Conservation (phyloP, 2,888 invertebrate species). For the Eupithecia exiguata region DNA sequence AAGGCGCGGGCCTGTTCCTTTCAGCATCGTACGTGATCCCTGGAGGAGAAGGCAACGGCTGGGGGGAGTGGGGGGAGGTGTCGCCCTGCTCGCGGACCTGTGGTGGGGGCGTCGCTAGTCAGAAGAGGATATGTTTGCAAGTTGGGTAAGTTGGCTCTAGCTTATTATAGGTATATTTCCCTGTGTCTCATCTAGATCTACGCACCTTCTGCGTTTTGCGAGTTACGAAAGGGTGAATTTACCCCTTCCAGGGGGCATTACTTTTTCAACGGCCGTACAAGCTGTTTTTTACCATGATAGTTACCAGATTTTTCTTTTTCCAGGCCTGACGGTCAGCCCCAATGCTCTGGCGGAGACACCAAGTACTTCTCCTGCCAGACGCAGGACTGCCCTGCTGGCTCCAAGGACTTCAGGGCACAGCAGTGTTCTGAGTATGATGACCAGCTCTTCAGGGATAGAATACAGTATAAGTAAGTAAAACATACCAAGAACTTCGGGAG, state of each 20-base stretch:
- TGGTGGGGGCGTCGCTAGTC: conserved; percentile 95
- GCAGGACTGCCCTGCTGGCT: conserved; percentile 92
- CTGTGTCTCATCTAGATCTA: neutral
- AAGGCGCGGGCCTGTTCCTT: conserved; percentile 89
- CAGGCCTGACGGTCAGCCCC: conserved; percentile 85
- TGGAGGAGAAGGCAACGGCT: conserved; percentile 86
- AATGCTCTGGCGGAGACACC: conserved; percentile 90
- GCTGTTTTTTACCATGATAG: no score
- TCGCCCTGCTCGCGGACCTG: conserved; percentile 95
- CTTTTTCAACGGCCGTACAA: no score
- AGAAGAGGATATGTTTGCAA: conserved; percentile 90
- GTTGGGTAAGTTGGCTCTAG: conserved; percentile 71
- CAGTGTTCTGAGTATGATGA: conserved; percentile 95
- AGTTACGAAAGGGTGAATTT: no score
- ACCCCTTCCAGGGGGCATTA: no score
- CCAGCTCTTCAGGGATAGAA: conserved; percentile 90
- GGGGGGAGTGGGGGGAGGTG: conserved; percentile 93
- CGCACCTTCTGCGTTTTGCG: no score
- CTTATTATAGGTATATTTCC: neutral
- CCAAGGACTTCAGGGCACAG: conserved; percentile 92
- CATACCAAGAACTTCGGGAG: neutral
- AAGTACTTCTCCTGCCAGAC: conserved; percentile 96
- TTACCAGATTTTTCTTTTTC: conserved; percentile 30
- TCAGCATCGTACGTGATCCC: conserved; percentile 89
- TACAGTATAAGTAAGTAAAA: conserved; percentile 86